Percentiles rank a stretch among this genome's conserved stretches.
Conservation (phyloP, 2,797 vertebrate genomes). For the Gila robusta region DNA sequence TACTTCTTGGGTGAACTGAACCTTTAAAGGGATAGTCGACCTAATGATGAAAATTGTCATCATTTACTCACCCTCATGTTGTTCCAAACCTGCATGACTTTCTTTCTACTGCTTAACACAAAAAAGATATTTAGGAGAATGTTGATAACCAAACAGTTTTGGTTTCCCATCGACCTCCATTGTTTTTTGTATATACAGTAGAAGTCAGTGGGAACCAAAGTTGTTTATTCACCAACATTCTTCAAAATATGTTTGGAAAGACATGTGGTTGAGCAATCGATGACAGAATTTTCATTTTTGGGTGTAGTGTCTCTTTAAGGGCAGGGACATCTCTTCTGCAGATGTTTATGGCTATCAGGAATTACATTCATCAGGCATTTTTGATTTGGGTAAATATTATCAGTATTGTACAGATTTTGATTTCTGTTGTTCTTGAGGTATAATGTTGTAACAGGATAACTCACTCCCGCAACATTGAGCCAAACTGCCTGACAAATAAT, state of each 20-base stretch:
- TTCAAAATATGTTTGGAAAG: not conserved
- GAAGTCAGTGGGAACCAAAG: not conserved
- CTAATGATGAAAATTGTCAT: not conserved
- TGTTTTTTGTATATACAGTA: no score
- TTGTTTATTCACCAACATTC: not conserved
- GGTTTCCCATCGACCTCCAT: not conserved
- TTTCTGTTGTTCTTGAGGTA: not conserved
- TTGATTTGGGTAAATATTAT: not conserved
- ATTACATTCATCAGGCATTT: not conserved
- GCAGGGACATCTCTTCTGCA: no score
- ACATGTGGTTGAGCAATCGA: not conserved
- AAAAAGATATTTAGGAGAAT: not conserved
- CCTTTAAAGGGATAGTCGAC: not conserved
- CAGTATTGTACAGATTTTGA: not conserved
- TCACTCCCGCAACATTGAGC: not conserved
- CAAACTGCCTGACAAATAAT: constrained; percentile 11
- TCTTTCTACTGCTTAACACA: not conserved
- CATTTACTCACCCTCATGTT: not conserved
- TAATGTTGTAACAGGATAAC: not conserved
- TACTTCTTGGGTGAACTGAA: not conserved
- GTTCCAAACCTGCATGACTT: not conserved
- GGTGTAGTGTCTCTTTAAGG: not conserved
- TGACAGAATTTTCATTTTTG: not conserved
- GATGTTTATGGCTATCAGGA: constrained; percentile 8
- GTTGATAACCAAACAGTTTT: not conserved